Conservation (phyloP, 2,113 vertebrate genomes). For the Tinamus guttatus region DNA sequence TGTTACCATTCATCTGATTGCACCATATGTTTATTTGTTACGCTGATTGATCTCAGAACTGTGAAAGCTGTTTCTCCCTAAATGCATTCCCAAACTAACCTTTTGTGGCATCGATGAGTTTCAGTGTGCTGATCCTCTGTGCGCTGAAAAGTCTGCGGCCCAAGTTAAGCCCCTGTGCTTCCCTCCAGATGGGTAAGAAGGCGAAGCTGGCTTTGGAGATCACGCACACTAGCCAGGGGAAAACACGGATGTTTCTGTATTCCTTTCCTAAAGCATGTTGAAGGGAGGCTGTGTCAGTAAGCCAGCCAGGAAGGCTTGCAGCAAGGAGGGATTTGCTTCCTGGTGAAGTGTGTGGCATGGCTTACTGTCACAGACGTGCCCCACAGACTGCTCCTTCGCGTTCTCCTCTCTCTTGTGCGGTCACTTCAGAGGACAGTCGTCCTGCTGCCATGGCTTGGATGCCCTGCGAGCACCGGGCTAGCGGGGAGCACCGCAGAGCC, state of each 20-base stretch:
- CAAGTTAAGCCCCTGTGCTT: not conserved
- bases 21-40: not conserved
- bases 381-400: not conserved
- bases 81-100: slow-evolving; percentile 19
- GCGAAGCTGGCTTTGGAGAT: slow-evolving; percentile 35
- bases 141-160: slow-evolving; percentile 44
- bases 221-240: not conserved
- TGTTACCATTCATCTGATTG: not conserved
- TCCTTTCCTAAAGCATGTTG: not conserved
- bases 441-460: not conserved
- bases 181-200: slow-evolving; percentile 34
- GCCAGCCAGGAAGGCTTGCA: slow-evolving; percentile 6
- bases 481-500: not conserved
- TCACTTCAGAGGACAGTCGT: not conserved
- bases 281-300: not conserved
- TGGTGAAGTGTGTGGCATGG: not conserved
- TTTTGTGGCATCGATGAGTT: slow-evolving; percentile 33
- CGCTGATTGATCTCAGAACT: not conserved
- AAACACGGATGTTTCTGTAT: not conserved
- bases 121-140: slow-evolving; percentile 31
- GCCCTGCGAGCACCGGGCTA: not conserved
- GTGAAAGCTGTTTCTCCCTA: slow-evolving; percentile 8
- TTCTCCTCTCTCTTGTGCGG: not conserved
- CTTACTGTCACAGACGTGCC: not conserved
- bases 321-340: slow-evolving; percentile 23